Percentiles rank a stretch among this genome's conserved stretches.
phyloP scores from a whole-genome alignment of 1,140 invertebrate species.

The Bactericera cockerelli region DNA sequence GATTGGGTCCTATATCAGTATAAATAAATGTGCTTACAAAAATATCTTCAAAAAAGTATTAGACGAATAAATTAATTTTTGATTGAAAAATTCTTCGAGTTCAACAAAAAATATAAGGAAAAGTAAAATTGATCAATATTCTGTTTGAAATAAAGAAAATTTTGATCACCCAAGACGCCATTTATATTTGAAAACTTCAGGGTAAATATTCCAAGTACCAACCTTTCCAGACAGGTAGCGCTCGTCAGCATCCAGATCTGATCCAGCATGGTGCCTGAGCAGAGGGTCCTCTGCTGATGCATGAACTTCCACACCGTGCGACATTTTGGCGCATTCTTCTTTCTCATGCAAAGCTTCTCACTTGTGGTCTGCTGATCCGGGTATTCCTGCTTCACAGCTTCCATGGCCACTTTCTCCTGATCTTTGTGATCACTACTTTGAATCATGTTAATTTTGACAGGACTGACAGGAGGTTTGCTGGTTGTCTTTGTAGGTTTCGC shows the following conservation, averaged over 20 bases:
- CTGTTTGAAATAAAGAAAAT: too few relatives aligned
- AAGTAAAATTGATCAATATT: too few relatives aligned
- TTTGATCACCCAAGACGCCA: too few relatives aligned
- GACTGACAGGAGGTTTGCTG: background rate
- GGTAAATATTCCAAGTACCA: too few relatives aligned
- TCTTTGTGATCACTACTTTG: background rate
- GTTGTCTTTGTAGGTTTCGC: background rate
- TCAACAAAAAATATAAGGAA: too few relatives aligned
- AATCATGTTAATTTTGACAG: background rate
- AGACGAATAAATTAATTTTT: too few relatives aligned
- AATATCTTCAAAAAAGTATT: too few relatives aligned
- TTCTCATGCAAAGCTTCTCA: background rate
- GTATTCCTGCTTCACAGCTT: background rate
- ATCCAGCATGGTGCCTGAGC: conserved; percentile 20
- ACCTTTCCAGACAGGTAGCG: conserved; percentile 22
- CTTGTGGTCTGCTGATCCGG: background rate
- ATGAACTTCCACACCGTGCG: conserved; percentile 14
- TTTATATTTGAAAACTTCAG: too few relatives aligned
- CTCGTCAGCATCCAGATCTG: conserved; percentile 22
- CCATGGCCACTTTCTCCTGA: background rate
- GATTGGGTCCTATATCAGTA: too few relatives aligned
- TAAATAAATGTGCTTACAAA: too few relatives aligned
- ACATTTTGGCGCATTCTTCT: background rate
- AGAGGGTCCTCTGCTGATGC: conserved; percentile 15
- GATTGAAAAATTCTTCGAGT: too few relatives aligned